phyloP scores from a whole-genome alignment of 2,888 invertebrate genomes.

The Corbicula japonica region DNA sequence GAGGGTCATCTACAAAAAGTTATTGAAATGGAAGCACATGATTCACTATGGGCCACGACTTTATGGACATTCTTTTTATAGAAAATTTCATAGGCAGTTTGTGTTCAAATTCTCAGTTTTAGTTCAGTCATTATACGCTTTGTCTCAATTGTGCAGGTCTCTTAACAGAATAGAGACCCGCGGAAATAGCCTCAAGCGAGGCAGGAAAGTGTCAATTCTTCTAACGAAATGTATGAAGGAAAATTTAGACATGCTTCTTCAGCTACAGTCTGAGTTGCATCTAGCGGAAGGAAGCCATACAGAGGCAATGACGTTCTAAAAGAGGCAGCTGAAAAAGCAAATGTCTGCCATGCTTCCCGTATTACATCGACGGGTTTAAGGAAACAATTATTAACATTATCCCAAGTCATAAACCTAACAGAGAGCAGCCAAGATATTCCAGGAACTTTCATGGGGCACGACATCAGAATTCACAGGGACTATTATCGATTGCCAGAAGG shows the following conservation, averaged over 20 bases:
- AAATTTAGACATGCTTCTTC: conserved; percentile 37
- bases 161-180: conserved; percentile 31
- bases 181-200: conserved; percentile 37
- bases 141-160: conserved; percentile 17
- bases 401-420: neutral
- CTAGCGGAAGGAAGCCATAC: neutral
- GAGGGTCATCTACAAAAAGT: too few species aligned
- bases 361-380: conserved; percentile 4
- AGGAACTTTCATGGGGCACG: conserved; percentile 3
- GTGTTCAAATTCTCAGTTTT: too few species aligned
- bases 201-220: conserved; percentile 41
- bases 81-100: too few species aligned
- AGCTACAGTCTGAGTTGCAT: neutral
- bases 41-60: too few species aligned
- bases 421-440: neutral
- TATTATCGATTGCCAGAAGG: conserved; percentile 1
- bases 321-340: neutral
- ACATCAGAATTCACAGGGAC: conserved; percentile 9
- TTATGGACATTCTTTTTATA: too few species aligned
- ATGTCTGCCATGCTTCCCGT: neutral
- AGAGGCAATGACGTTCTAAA: neutral
- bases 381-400: conserved; percentile 6
- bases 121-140: too few species aligned
- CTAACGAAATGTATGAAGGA: conserved; percentile 42
- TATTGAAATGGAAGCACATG: too few species aligned